Evolutionary conservation across 2,888 invertebrate species (phyloP).

Genomic region (Callinectes sapidus): DNA sequence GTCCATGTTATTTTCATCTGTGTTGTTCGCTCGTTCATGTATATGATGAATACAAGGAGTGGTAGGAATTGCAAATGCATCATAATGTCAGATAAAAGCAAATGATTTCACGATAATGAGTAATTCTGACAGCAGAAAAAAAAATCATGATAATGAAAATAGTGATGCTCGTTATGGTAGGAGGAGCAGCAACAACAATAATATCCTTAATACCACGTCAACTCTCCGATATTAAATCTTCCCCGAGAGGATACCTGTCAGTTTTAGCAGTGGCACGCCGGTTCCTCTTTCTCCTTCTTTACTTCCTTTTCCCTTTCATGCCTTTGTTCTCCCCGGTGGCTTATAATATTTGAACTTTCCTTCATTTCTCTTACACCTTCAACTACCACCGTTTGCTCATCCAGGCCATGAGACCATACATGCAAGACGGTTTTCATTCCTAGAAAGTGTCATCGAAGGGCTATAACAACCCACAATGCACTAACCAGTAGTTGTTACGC

Average conservation of each 20-base stretch:
- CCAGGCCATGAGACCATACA: not conserved
- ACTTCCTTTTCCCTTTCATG: not conserved
- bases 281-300: not conserved
- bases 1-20: not conserved
- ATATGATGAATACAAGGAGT: too few relatives aligned
- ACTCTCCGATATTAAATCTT: conserved; percentile 1
- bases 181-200: not conserved
- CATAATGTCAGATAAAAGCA: too few relatives aligned
- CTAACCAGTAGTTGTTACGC: too few relatives aligned
- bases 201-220: not conserved
- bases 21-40: too few relatives aligned
- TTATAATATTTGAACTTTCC: not conserved
- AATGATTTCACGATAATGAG: not conserved
- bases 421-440: not conserved
- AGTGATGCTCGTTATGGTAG: not conserved
- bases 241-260: not conserved
- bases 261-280: not conserved
- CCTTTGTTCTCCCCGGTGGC: not conserved
- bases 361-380: not conserved
- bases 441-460: not conserved
- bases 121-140: not conserved
- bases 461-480: too few relatives aligned
- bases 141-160: not conserved
- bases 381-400: not conserved
- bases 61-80: too few relatives aligned